Base-by-base conservation (phyloP, 2,888 invertebrate species). In the Spodoptera exigua region DNA sequence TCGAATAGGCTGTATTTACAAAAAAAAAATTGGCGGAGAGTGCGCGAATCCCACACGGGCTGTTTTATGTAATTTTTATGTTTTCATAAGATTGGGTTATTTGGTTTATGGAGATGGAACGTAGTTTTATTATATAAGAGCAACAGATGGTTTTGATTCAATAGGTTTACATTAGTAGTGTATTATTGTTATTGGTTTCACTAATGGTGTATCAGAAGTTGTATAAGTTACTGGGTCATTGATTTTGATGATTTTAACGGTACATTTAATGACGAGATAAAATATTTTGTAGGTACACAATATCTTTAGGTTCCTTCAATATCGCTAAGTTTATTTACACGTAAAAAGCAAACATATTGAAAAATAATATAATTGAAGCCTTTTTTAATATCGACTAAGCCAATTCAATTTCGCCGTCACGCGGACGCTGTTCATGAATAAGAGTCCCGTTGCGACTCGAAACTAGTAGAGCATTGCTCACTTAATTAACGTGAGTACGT, bases 1-100 rank as follows among this genome's bases (percentile, higher is more conserved):
- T 54, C 66, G 76, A 70, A 74, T 62, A 60, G 68, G 55, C 61
- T 58, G 66, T 70, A 60, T 77, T 69, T 64, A 66, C 52, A 52
- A 57, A 70, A 68, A 63, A 46, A 43, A 63, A 46, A 43, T 27
- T 44, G 34, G 41, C 17, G 39, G 55, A 71, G 44, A 40, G 27
- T 48, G 46, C 52, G 52, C 17, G 57, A 61, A 49, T 49, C 13
- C 56, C 43, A 61, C 37, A 56, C 35, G 40, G 27, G 40, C 52
- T 45, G 61, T 49, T 58, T 60, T 58, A 40, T 58, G 36, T 62
- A 45, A 45, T 52, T 63, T 61, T 60, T 61, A 59, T 59, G 21
- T 53, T 56, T 66, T 61, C 44, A 48, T 57, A 47, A 45, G 13
- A 57, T 7, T 58, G 39, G 39, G 17, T 27, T 35, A 18, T 61